These are phyloP conservation scores for Microchrysa polita DNA, from an alignment of 2,888 invertebrate genomes.

Conservation along the genomic window DNA sequence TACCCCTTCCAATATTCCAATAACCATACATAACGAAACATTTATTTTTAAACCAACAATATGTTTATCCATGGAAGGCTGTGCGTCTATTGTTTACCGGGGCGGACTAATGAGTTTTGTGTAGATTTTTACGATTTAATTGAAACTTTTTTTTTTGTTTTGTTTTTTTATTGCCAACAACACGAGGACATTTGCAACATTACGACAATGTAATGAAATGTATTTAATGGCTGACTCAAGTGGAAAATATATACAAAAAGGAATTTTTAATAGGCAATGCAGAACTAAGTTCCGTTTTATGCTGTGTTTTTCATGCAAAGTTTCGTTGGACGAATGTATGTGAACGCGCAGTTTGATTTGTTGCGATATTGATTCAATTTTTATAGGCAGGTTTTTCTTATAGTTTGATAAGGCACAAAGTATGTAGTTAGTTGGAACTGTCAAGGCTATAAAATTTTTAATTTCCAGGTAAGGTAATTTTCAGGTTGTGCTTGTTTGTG, in stretches of 20 bases:
- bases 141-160: conserved; percentile 33
- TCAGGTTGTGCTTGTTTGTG: no score
- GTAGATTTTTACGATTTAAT: conserved; percentile 40
- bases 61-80: conserved; percentile 17
- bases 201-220: conserved; percentile 22
- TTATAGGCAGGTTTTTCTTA: not conserved
- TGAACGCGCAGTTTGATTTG: not conserved
- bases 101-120: conserved; percentile 32
- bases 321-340: not conserved
- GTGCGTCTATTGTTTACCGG: conserved; percentile 27
- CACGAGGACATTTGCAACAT: not conserved
- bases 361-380: conserved; percentile 21
- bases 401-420: not conserved
- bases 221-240: conserved; percentile 14
- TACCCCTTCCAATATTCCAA: not conserved
- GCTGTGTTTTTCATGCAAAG: conserved; percentile 5
- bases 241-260: conserved; percentile 26
- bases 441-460: not conserved
- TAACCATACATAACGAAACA: not conserved
- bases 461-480: no score
- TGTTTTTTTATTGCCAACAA: not conserved
- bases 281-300: not conserved
- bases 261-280: conserved; percentile 22
- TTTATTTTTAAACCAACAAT: not conserved
- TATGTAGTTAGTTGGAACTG: not conserved